phyloP scores from a whole-genome alignment of 2,113 vertebrate genomes.

The Bubo bubo region DNA sequence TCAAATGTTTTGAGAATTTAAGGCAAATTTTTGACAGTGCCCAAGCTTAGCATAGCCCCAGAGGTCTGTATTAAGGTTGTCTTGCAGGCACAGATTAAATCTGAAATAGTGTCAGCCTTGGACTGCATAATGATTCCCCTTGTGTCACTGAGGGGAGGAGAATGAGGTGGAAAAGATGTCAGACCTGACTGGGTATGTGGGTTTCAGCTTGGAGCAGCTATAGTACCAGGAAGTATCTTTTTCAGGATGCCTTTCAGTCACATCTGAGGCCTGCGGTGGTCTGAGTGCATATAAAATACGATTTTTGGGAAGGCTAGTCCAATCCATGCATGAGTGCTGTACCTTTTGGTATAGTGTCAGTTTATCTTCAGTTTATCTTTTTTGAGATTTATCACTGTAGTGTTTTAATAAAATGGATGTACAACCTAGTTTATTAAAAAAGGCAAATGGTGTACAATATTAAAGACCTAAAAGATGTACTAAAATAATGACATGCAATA shows the following conservation, averaged over 20 bases:
- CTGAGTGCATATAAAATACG: not conserved
- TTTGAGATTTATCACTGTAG: not conserved
- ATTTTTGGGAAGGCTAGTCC: not conserved
- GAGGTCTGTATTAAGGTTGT: not conserved
- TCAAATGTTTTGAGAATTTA: not conserved
- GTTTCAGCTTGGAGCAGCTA: not conserved
- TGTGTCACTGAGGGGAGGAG: not conserved
- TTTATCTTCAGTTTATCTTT: not conserved
- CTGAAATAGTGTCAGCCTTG: not conserved
- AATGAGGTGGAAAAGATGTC: not conserved
- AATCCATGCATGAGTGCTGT: not conserved
- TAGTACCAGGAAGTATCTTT: not conserved
- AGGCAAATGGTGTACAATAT: not conserved
- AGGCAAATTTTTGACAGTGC: not conserved
- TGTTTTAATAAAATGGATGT: not conserved
- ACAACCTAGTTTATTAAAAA: not conserved
- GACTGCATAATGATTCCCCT: not conserved
- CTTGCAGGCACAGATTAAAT: slow-evolving; percentile 4
- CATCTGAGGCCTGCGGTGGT: not conserved
- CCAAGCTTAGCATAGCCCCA: not conserved
- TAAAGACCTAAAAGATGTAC: not conserved
- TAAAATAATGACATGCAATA: not conserved
- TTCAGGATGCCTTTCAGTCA: not conserved
- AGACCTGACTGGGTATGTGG: not conserved
- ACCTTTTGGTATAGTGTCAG: accelerated